Evolutionary conservation across 2,113 vertebrate species (phyloP).

Genomic region (Hypocryptadius cinnamomeus): DNA sequence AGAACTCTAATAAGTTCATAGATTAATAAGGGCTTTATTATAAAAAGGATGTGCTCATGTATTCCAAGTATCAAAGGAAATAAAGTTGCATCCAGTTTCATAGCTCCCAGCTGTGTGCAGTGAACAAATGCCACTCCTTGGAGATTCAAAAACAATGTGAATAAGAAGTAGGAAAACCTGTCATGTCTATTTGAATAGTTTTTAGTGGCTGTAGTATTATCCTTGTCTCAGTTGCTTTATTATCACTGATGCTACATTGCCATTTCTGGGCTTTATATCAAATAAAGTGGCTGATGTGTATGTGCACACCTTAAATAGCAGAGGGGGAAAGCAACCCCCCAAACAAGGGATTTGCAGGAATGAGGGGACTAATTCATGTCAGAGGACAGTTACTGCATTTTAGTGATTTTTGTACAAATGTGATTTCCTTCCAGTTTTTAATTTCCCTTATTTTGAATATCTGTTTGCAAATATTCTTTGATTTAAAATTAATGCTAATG

Average conservation of each 20-base stretch:
- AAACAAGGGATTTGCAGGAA: not conserved
- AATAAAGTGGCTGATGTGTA: not conserved
- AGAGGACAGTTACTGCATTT: not conserved
- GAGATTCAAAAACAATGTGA: not conserved
- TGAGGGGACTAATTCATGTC: not conserved
- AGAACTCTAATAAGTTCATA: not conserved
- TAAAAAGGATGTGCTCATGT: not conserved
- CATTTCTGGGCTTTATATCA: not conserved
- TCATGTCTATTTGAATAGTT: not conserved
- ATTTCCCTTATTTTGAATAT: not conserved
- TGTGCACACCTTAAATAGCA: not conserved
- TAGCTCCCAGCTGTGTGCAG: not conserved
- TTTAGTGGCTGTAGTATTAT: not conserved
- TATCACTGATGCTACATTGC: rapidly evolving
- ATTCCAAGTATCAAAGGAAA: not conserved
- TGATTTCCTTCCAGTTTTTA: not conserved
- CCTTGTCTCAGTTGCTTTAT: not conserved
- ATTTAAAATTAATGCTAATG: not conserved
- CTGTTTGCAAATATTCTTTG: not conserved
- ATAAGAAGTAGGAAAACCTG: not conserved
- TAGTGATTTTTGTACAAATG: not conserved
- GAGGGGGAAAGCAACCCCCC: not conserved
- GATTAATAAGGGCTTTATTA: not conserved
- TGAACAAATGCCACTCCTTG: not conserved
- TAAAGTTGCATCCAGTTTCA: not conserved